Evolutionary conservation across 2,888 invertebrate species (phyloP), one percentile per base, ranked within the genome.

Genomic region (Clunio marinus): DNA sequence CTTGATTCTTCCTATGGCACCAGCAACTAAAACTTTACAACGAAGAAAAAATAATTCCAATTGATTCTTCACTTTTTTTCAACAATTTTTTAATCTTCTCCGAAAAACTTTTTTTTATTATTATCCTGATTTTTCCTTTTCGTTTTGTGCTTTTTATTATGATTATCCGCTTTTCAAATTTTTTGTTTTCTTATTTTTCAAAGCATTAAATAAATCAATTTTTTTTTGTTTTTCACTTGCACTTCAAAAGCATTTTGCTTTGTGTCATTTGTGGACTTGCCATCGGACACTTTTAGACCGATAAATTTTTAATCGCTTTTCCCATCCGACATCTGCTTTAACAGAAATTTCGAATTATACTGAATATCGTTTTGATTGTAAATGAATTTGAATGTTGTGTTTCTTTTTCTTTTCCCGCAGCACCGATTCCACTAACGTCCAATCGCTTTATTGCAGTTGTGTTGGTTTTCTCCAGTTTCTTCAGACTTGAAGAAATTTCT

Each of bases 281-380:
- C 25, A 45, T 41, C 41, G 41, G 41, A 41, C 41, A 41, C n/a
- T 41, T 41, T 41, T 15, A 41, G 41, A 15, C 41, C 41, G 35
- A 55, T 28, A 51, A 66, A 66, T 32, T 25, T 20, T 45, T 51
- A 32, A 27, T 46, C 45, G 27, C 51, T 45, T 46, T 28, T 65
- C 45, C 24, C 45, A 51, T 55, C 66, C 66, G 66, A 55, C 66
- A 66, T 66, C 66, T 66, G 66, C 66, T 55, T 66, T 20, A 66
- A 20, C 66, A 66, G 66, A 66, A 57, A 66, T 66, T 66, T 51
- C 66, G 22, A 55, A 55, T 66, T 55, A 66, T 66, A 66, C 66
- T 66, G 55, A 66, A 66, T 35, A 63, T 63, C 63, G 63, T 63
- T 63, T 63, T 57, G 66, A 66, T 51, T 66, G 66, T 51, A 55